Percentiles rank a stretch among this genome's conserved stretches.
Conservation (phyloP, 1,140 invertebrate species). For the Diorhabda elongata region DNA sequence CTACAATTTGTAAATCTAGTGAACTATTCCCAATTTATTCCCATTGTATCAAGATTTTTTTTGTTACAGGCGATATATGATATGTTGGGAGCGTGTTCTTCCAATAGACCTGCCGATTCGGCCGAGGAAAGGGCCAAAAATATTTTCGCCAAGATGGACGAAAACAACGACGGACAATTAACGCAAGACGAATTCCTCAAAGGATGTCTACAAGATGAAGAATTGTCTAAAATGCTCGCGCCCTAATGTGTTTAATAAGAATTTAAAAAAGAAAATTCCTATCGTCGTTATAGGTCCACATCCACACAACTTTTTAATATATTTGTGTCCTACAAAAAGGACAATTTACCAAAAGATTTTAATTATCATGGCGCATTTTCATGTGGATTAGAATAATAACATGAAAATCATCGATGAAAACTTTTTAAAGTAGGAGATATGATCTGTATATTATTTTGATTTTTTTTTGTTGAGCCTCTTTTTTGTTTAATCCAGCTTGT, state of each 20-base stretch:
- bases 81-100: constrained; percentile 93
- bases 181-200: constrained; percentile 99
- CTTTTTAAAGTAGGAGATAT: neutral
- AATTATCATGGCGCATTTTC: constrained; percentile 5
- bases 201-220: constrained; percentile 96
- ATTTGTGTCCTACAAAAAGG: constrained; percentile 1
- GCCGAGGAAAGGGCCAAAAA: constrained; percentile 96
- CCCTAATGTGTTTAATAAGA: constrained; percentile 61
- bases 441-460: constrained; percentile 8
- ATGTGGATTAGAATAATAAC: constrained; percentile 5
- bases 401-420: constrained; percentile 12
- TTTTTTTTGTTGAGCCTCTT: constrained; percentile 7
- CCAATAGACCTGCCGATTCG: constrained; percentile 85
- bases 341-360: neutral
- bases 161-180: constrained; percentile 96
- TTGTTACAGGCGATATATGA: constrained; percentile 91
- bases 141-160: constrained; percentile 99
- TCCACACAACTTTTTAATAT: constrained; percentile 3
- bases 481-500: constrained; percentile 6
- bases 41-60: neutral
- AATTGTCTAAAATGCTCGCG: constrained; percentile 91
- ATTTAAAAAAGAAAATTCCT: neutral
- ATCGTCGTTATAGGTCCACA: constrained; percentile 2
- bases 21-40: too few relatives aligned
- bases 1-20: too few relatives aligned